phyloP scores from a whole-genome alignment of 2,888 invertebrate genomes.

The Sinodicranocentrus sp. region DNA sequence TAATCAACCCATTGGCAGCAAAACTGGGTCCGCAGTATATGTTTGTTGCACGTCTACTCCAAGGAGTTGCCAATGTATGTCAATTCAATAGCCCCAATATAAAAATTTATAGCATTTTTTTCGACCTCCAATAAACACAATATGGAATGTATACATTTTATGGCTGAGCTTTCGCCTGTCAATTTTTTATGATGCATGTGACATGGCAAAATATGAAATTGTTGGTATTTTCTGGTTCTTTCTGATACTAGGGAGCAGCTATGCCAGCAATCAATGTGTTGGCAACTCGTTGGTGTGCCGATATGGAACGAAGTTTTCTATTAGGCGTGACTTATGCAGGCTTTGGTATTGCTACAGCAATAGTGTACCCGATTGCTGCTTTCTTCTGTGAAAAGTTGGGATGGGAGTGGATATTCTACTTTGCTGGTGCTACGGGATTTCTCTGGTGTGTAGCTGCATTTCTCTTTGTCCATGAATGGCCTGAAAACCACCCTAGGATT shows the following conservation, averaged over 20 bases:
- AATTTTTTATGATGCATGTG: no score
- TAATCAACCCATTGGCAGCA: slow-evolving; percentile 80
- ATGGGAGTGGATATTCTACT: slow-evolving; percentile 83
- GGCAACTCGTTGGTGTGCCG: slow-evolving; percentile 78
- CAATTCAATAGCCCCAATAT: no score
- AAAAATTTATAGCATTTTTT: not conserved
- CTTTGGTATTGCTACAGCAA: slow-evolving; percentile 79
- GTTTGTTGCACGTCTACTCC: slow-evolving; percentile 78
- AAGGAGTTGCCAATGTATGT: slow-evolving; percentile 80
- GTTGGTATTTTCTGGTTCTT: no score
- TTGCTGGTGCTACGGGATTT: slow-evolving; percentile 79
- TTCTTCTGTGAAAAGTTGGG: slow-evolving; percentile 82
- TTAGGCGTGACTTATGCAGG: slow-evolving; percentile 79
- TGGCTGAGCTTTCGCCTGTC: no score
- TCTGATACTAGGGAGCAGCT: slow-evolving; percentile 71
- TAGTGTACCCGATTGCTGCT: slow-evolving; percentile 82
- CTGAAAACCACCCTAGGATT: slow-evolving; percentile 81
- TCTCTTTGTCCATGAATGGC: slow-evolving; percentile 80
- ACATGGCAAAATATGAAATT: no score
- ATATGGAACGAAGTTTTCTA: slow-evolving; percentile 79
- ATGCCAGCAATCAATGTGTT: slow-evolving; percentile 75
- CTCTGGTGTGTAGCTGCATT: slow-evolving; percentile 80
- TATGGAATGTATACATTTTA: no score
- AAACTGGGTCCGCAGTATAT: slow-evolving; percentile 78
- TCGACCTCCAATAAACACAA: no score